A percentile compares a stretch with the other conserved stretches of the same genome.
phyloP scores from a whole-genome alignment of 2,113 vertebrate genomes.

The Corapipo altera region DNA sequence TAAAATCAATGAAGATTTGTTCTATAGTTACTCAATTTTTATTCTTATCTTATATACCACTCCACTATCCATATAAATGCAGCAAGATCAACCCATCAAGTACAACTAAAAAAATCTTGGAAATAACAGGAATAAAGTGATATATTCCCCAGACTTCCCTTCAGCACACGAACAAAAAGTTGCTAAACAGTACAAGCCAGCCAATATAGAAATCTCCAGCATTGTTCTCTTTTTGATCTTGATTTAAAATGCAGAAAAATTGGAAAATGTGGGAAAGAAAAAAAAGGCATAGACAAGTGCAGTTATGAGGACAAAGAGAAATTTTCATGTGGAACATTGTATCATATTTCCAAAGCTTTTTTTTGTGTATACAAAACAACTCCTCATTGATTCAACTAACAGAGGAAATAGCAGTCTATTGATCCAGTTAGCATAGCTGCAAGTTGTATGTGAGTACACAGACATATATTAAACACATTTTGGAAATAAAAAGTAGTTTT shows the following conservation, averaged over 20 bases:
- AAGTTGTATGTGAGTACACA: background rate
- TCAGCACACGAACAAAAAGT: constrained; percentile 27
- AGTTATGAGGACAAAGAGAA: constrained; percentile 3
- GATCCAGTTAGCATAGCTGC: background rate
- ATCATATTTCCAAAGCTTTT: background rate
- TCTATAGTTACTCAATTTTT: background rate
- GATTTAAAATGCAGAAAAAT: background rate
- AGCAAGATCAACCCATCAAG: constrained; percentile 1
- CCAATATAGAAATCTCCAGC: constrained; percentile 16
- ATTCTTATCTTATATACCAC: background rate
- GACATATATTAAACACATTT: background rate
- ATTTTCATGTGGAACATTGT: background rate
- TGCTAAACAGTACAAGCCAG: constrained; percentile 20
- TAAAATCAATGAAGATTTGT: constrained; percentile 5
- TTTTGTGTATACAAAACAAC: background rate
- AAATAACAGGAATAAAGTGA: constrained; percentile 5
- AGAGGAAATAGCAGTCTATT: background rate
- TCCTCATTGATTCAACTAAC: background rate
- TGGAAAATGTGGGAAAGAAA: background rate
- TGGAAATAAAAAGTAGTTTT: background rate
- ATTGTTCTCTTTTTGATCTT: constrained; percentile 26
- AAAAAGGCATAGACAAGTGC: background rate
- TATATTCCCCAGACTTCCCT: background rate
- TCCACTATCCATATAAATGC: background rate
- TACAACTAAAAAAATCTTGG: constrained; percentile 19